phyloP scores from a whole-genome alignment of 2,797 vertebrate species.

The Cyclura pinguis region DNA sequence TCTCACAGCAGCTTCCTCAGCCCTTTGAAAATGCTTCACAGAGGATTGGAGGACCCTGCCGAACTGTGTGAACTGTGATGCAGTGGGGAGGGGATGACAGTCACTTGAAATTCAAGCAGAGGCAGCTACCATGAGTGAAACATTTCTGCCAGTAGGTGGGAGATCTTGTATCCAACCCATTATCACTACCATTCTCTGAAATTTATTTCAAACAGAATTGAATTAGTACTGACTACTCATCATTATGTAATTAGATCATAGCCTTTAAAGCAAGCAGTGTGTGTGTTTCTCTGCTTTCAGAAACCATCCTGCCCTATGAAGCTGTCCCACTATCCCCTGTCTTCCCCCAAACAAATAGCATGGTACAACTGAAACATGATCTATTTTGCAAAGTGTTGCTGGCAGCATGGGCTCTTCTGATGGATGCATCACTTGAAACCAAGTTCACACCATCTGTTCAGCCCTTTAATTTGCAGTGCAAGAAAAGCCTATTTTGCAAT shows the following conservation, averaged over 20 bases:
- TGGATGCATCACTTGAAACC: slow-evolving; percentile 71
- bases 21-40: neutral
- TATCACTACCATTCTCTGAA: neutral
- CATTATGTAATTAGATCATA: neutral
- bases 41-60: neutral
- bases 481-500: slow-evolving; percentile 68
- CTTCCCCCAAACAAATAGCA: slow-evolving; percentile 4
- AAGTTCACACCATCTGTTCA: slow-evolving; percentile 71
- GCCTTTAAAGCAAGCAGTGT: neutral
- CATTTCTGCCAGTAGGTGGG: neutral
- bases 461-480: slow-evolving; percentile 58
- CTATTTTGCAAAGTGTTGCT: slow-evolving; percentile 61
- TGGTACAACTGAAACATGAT: slow-evolving; percentile 11
- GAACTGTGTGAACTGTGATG: neutral
- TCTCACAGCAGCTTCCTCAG: neutral
- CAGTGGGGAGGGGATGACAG: neutral
- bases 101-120: neutral
- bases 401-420: slow-evolving; percentile 65
- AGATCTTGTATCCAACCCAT: neutral
- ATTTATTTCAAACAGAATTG: neutral
- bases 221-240: neutral
- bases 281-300: neutral
- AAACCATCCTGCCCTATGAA: slow-evolving; percentile 7
- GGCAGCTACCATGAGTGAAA: neutral
- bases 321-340: slow-evolving; percentile 3